phyloP scores from a whole-genome alignment of 2,797 vertebrate species.

The Coilia nasus region DNA sequence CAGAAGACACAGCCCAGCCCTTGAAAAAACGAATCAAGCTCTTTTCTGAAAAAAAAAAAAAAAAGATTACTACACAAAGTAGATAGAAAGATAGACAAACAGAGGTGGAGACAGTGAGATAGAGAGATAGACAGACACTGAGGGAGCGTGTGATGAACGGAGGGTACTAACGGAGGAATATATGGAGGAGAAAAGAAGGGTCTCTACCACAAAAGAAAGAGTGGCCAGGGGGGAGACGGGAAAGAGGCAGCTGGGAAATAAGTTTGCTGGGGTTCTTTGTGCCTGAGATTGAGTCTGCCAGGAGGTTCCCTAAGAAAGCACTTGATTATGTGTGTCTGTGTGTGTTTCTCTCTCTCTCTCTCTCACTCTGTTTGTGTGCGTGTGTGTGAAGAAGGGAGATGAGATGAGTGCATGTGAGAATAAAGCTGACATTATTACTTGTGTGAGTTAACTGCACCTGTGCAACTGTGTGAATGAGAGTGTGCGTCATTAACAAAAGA shows the following conservation, averaged over 20 bases:
- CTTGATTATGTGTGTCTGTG: not conserved
- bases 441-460: not conserved
- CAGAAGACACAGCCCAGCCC: not conserved
- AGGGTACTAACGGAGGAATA: not conserved
- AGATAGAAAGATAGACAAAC: not conserved
- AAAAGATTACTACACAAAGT: not conserved
- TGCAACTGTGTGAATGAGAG: not conserved
- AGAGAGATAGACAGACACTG: not conserved
- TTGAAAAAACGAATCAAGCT: not conserved
- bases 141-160: not conserved
- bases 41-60: not conserved
- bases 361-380: not conserved
- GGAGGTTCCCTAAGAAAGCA: not conserved
- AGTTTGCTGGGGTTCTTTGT: slow-evolving; percentile 32
- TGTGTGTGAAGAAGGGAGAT: not conserved
- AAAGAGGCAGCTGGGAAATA: slow-evolving; percentile 32
- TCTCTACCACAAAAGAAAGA: slow-evolving; percentile 20
- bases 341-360: no score
- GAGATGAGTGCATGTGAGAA: not conserved
- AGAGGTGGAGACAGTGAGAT: not conserved
- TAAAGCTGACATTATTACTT: not conserved
- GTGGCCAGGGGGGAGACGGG: not conserved
- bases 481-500: not conserved
- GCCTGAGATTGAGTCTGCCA: not conserved
- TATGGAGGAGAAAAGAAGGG: not conserved